Conservation (phyloP, 2,888 invertebrate genomes). For the Ectemnius lituratus region DNA sequence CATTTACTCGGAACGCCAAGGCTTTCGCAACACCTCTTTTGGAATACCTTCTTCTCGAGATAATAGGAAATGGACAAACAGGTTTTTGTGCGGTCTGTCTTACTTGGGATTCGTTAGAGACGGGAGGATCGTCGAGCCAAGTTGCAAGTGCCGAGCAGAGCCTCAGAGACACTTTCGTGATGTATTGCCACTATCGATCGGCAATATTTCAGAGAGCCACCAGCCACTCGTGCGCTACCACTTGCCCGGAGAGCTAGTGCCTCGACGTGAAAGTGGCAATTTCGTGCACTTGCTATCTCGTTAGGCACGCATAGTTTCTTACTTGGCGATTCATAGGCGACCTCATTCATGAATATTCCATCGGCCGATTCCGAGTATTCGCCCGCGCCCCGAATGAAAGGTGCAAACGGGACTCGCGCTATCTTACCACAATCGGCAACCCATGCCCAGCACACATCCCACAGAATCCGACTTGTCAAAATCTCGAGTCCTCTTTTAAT, state of each 20-base stretch:
- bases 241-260: constrained; percentile 4
- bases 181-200: constrained; percentile 19
- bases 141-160: constrained; percentile 20
- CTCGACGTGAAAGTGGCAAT: constrained; percentile 32
- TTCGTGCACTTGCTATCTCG: constrained; percentile 21
- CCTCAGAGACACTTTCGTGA: background rate
- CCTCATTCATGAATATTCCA: constrained; percentile 54
- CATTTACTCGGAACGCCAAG: background rate
- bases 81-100: constrained; percentile 25
- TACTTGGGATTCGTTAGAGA: background rate
- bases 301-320: constrained; percentile 21
- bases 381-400: constrained; percentile 15
- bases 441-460: too few species aligned
- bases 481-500: too few species aligned
- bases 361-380: constrained; percentile 18
- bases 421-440: too few species aligned
- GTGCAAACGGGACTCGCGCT: constrained; percentile 13
- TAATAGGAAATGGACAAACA: constrained; percentile 49
- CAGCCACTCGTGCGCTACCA: too few species aligned
- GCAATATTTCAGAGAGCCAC: constrained; percentile 6
- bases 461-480: too few species aligned
- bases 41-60: constrained; percentile 32
- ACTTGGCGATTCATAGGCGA: constrained; percentile 34
- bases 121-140: background rate
- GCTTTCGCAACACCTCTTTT: constrained; percentile 47